These are phyloP conservation scores for Drymodes brunneopygia DNA, from an alignment of 2,113 vertebrate species.

Conservation along the genomic window DNA sequence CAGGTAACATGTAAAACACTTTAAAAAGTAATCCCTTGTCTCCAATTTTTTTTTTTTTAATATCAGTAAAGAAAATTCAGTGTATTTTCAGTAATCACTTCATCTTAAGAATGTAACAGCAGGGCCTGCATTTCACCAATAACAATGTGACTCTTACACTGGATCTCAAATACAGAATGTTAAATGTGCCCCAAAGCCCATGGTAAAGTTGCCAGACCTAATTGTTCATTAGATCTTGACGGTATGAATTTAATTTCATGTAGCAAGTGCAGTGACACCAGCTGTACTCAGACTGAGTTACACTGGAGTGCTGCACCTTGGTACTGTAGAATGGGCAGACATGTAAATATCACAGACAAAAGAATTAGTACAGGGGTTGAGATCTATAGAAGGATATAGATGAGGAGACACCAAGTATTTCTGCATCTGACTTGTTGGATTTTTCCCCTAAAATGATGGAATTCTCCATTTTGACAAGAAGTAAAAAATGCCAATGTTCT, in stretches of 20 bases:
- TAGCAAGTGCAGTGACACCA: not conserved
- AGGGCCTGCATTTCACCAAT: not conserved
- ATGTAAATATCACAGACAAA: not conserved
- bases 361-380: not conserved
- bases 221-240: not conserved
- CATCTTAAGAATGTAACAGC: not conserved
- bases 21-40: not conserved
- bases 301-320: not conserved
- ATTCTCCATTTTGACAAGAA: not conserved
- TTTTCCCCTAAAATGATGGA: not conserved
- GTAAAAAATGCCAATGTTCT: not conserved
- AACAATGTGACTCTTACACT: not conserved
- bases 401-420: not conserved
- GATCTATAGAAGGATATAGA: not conserved
- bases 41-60: not conserved
- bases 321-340: not conserved
- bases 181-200: not conserved
- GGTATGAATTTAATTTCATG: not conserved
- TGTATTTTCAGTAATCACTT: not conserved
- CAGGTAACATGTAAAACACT: conserved; percentile 77
- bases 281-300: not conserved
- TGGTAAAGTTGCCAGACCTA: not conserved
- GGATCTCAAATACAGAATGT: not conserved
- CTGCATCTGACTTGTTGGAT: not conserved
- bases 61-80: not conserved